Evolutionary conservation across 2,113 vertebrate species (phyloP), one percentile per base, ranked within the genome.

Genomic region (Oxyruncus cristatus): DNA sequence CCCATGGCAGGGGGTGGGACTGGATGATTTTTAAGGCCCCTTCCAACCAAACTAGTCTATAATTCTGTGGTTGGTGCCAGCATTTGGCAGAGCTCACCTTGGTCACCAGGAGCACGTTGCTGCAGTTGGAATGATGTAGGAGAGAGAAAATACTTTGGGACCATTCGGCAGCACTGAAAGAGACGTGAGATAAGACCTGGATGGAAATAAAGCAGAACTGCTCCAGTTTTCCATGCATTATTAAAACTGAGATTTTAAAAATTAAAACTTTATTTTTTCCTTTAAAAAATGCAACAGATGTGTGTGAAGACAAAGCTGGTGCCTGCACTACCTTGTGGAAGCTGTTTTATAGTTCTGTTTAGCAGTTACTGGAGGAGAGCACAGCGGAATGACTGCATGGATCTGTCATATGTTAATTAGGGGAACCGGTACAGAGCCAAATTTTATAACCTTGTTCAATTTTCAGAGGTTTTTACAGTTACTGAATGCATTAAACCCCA

Each of bases 221-320:
- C 77, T 27, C 79, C 32, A 0, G 35, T 91, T 86, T 84, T 56
- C 11, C 92, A 90, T 94, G 93, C 71, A 95, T 95, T 95, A 96
- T 95, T 92, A 83, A 97, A 90, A 93, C 13, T 1, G 61, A 71
- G 92, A 5, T 90, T 94, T 97, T 96, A 96, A 95, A 97, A 93
- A 96, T 85, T 92, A 74, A 97, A 76, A 86, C 85, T 96, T 87
- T 68, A 30, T 79, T 96, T 95, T 73, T 10, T 15, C 67, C 85
- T 88, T 90, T 93, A 94, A 96, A 96, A 94, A 95, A 96, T 86
- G 92, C 93, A 96, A 90, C 93, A 93, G 92, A 94, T 94, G 88
- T 55, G 82, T 4, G 15, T 0, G 3, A 85, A 94, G 94, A 93
- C 75, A 93, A 92, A 96, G 79, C 78, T 22, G 11, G 71, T 77